These are phyloP conservation scores for Pseudolycoriella hygida DNA, from an alignment of 2,888 invertebrate species.

Conservation along the genomic window DNA sequence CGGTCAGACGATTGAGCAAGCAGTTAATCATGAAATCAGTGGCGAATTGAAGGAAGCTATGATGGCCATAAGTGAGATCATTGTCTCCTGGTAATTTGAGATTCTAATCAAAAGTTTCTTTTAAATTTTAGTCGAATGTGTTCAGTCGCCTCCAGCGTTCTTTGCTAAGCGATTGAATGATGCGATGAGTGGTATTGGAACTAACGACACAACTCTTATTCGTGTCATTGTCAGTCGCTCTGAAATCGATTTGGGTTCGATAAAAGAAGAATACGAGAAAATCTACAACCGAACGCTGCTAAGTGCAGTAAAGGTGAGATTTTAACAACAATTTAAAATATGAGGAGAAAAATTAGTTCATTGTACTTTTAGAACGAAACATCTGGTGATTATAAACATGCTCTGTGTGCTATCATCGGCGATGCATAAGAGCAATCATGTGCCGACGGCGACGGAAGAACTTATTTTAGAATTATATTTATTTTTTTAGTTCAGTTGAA, in stretches of 20 bases:
- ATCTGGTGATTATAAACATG: no score
- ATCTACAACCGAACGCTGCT: conserved; percentile 49
- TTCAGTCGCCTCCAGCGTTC: conserved; percentile 44
- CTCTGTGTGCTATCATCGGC: no score
- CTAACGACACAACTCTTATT: conserved; percentile 51
- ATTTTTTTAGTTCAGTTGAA: no score
- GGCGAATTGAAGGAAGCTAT: conserved; percentile 51
- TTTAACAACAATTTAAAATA: no score
- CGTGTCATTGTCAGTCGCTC: conserved; percentile 51
- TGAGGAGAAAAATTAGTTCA: no score
- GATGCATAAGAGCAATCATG: no score
- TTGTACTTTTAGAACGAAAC: no score
- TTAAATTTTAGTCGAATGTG: conserved; percentile 47
- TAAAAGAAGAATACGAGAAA: conserved; percentile 51
- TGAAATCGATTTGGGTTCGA: conserved; percentile 49
- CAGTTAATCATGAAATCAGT: conserved; percentile 44
- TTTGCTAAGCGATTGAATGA: conserved; percentile 49
- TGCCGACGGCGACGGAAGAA: no score
- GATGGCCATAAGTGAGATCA: conserved; percentile 49
- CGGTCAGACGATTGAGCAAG: conserved; percentile 55
- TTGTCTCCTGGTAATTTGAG: no score
- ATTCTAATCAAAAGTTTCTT: not conserved
- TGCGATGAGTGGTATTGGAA: conserved; percentile 53
- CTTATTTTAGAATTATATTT: no score
- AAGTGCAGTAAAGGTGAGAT: conserved; percentile 38